Evolutionary conservation across 2,113 vertebrate species (phyloP).

Genomic region (Spea multiplicata): DNA sequence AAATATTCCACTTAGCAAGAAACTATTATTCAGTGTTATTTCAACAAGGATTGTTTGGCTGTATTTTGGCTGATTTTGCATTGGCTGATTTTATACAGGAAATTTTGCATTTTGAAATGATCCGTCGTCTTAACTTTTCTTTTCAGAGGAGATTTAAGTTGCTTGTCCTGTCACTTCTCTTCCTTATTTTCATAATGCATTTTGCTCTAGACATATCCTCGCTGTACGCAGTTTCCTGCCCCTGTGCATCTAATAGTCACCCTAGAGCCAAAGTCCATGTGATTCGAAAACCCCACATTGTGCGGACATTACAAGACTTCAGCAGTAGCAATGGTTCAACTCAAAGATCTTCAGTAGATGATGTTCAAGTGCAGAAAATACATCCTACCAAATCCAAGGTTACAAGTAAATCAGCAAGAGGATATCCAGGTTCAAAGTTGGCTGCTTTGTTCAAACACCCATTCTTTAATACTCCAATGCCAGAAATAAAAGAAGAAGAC

Average conservation of each 20-base stretch:
- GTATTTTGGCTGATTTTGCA: no score
- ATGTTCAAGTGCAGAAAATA: background rate
- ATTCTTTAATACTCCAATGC: constrained; percentile 64
- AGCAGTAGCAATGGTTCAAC: constrained; percentile 52
- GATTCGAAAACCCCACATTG: constrained; percentile 2
- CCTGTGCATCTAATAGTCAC: constrained; percentile 21
- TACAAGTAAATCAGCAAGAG: rapidly evolving
- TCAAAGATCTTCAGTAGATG: constrained; percentile 46
- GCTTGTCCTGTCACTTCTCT: constrained; percentile 63
- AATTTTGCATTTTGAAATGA: constrained; percentile 32
- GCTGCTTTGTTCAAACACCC: constrained; percentile 70
- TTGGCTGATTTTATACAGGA: no score
- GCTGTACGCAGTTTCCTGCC: constrained; percentile 16
- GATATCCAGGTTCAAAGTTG: constrained; percentile 59
- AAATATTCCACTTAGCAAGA: no score
- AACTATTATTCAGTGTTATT: no score
- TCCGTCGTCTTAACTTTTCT: constrained; percentile 42
- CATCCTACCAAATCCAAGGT: background rate
- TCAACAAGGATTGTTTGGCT: no score
- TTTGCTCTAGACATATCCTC: constrained; percentile 62
- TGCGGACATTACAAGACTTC: constrained; percentile 58
- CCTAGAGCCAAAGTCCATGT: constrained; percentile 13
- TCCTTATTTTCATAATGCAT: constrained; percentile 64
- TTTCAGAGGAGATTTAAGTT: constrained; percentile 64
- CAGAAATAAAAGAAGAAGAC: constrained; percentile 63